Conservation (phyloP, 2,888 invertebrate genomes). For the Xestoiulus laeticollis region DNA sequence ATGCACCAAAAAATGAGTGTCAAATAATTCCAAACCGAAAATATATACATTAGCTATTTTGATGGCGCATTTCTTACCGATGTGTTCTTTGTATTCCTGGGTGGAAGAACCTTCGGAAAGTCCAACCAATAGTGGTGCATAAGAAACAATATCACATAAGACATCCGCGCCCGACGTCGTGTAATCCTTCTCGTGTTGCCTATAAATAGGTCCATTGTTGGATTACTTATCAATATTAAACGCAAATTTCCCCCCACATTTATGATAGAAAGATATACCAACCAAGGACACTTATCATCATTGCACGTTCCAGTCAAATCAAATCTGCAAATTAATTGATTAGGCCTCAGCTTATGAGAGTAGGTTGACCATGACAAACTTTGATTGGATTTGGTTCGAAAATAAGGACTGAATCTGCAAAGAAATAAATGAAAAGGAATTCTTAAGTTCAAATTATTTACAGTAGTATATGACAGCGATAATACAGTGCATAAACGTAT, state of each 20-base stretch:
- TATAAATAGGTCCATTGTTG: background rate
- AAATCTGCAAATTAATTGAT: constrained; percentile 56
- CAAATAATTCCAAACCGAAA: background rate
- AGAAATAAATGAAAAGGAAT: background rate
- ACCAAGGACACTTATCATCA: constrained; percentile 57
- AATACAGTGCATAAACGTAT: no score
- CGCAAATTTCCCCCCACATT: background rate
- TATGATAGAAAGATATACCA: background rate
- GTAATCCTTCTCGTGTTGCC: constrained; percentile 58
- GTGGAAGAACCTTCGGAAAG: constrained; percentile 57
- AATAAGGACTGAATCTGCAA: constrained; percentile 54
- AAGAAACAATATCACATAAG: constrained; percentile 62
- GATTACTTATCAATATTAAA: background rate
- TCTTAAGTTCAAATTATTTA: no score
- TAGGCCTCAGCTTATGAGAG: constrained; percentile 55
- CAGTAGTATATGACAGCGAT: no score
- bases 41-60: background rate
- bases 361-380: constrained; percentile 54
- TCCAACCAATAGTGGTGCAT: constrained; percentile 60
- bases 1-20: background rate
- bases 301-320: constrained; percentile 59
- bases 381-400: constrained; percentile 53
- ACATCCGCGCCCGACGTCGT: constrained; percentile 60
- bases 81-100: constrained; percentile 32
- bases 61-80: background rate